A percentile compares a stretch with the other conserved stretches of the same genome.
Conservation (phyloP, 2,888 invertebrate species). For the Diadegma fenestrale region DNA sequence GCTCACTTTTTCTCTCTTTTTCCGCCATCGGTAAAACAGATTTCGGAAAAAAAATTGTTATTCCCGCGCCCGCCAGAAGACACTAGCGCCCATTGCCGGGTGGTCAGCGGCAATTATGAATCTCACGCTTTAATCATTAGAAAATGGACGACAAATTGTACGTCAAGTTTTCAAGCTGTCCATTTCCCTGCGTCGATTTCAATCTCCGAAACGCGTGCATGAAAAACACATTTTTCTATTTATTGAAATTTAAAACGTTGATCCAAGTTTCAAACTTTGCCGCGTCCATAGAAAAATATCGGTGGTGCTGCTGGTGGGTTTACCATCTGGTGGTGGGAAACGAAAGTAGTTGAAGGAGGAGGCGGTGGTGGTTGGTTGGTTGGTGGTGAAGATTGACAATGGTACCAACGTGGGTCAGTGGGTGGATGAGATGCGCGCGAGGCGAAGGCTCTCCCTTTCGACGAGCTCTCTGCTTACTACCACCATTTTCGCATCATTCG, state of each 20-base stretch:
- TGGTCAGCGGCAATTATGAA: not conserved
- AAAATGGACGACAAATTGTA: not conserved
- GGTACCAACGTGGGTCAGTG: constrained; percentile 63
- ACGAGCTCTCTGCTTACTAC: constrained; percentile 68
- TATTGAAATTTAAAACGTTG: not conserved
- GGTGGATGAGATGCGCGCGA: constrained; percentile 69
- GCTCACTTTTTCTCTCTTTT: not conserved
- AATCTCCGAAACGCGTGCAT: too few relatives aligned
- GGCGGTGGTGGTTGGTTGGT: too few relatives aligned
- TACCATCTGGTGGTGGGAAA: constrained; percentile 3
- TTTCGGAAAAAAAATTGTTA: not conserved
- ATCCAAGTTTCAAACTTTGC: not conserved
- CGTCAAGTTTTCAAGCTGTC: not conserved
- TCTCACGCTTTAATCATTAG: not conserved
- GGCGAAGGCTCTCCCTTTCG: constrained; percentile 63
- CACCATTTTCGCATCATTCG: constrained; percentile 79
- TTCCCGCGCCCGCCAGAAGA: not conserved
- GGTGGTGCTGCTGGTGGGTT: too few relatives aligned
- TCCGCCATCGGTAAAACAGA: not conserved
- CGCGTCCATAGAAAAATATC: not conserved
- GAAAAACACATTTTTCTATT: not conserved
- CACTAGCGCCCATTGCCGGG: not conserved
- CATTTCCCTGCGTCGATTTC: not conserved
- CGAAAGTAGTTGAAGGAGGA: not conserved
- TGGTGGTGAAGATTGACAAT: constrained; percentile 14